Evolutionary conservation across 2,113 vertebrate genomes (phyloP).

Genomic region (Pteruthius melanotis): DNA sequence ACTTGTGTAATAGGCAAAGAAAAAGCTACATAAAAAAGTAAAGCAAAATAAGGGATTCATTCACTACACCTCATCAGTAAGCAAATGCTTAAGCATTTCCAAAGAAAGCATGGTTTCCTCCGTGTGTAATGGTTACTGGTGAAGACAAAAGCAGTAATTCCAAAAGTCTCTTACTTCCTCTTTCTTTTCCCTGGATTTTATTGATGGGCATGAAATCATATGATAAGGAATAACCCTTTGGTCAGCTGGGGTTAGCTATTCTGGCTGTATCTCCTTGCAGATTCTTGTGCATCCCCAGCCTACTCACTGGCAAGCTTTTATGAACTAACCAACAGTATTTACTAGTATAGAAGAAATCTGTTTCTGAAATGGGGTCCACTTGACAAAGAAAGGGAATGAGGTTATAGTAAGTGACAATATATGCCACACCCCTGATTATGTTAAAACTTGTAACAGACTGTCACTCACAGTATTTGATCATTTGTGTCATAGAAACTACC

Average conservation of each 20-base stretch:
- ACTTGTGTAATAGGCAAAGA: not conserved
- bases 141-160: not conserved
- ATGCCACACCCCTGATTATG: not conserved
- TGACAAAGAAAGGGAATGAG: not conserved
- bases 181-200: not conserved
- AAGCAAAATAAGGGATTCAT: not conserved
- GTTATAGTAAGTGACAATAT: not conserved
- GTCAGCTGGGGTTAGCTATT: not conserved
- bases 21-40: not conserved
- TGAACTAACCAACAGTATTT: not conserved
- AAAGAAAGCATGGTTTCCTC: not conserved
- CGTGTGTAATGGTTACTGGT: rapidly evolving
- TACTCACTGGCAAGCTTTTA: not conserved
- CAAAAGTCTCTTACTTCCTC: not conserved
- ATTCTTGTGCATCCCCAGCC: not conserved
- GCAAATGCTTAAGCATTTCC: not conserved
- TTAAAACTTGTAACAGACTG: not conserved
- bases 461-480: not conserved
- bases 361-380: not conserved
- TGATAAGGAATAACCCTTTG: too few relatives aligned
- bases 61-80: not conserved
- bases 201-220: too few relatives aligned
- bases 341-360: not conserved
- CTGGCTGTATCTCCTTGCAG: not conserved
- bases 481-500: not conserved